Conservation (phyloP, 2,888 invertebrate species). For the Campoletis raptor region DNA sequence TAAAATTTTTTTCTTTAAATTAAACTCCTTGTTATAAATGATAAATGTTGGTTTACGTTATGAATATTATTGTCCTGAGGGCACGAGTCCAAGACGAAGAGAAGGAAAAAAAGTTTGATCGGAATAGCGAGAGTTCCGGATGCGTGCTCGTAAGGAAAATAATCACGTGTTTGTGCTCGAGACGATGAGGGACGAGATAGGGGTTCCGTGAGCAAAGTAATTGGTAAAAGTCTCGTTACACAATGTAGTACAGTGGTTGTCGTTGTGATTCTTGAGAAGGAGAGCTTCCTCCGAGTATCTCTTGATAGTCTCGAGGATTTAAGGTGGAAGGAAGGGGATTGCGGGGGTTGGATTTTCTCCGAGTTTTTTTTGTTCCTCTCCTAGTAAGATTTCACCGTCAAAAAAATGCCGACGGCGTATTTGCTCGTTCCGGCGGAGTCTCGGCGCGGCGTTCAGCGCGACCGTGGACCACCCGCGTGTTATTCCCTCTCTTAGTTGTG, state of each 20-base stretch:
- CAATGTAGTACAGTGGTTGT: slow-evolving; percentile 18
- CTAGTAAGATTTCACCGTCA: slow-evolving; percentile 83
- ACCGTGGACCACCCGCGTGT: slow-evolving; percentile 83
- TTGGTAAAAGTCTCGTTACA: slow-evolving; percentile 61
- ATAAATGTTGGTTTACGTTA: neutral
- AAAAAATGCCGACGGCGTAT: slow-evolving; percentile 84
- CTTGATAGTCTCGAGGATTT: slow-evolving; percentile 31
- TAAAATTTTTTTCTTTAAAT: neutral
- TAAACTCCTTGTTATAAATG: neutral
- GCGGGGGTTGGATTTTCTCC: neutral
- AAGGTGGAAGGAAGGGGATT: neutral
- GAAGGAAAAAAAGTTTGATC: slow-evolving; percentile 5
- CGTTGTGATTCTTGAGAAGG: slow-evolving; percentile 17
- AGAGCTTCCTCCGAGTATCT: slow-evolving; percentile 12
- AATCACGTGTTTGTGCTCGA: slow-evolving; percentile 37
- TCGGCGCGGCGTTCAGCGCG: slow-evolving; percentile 76
- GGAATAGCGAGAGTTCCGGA: slow-evolving; percentile 36
- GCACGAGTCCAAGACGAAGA: slow-evolving; percentile 1
- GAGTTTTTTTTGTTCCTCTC: slow-evolving; percentile 60
- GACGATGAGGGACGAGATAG: slow-evolving; percentile 37
- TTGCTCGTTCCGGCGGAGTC: slow-evolving; percentile 81
- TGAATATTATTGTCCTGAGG: neutral
- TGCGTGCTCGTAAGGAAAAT: slow-evolving; percentile 41
- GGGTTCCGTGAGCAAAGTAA: slow-evolving; percentile 50
- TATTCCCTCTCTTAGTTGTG: slow-evolving; percentile 68